These are phyloP conservation scores for Alloplasta piceator DNA, from an alignment of 2,888 invertebrate species.

Conservation along the genomic window DNA sequence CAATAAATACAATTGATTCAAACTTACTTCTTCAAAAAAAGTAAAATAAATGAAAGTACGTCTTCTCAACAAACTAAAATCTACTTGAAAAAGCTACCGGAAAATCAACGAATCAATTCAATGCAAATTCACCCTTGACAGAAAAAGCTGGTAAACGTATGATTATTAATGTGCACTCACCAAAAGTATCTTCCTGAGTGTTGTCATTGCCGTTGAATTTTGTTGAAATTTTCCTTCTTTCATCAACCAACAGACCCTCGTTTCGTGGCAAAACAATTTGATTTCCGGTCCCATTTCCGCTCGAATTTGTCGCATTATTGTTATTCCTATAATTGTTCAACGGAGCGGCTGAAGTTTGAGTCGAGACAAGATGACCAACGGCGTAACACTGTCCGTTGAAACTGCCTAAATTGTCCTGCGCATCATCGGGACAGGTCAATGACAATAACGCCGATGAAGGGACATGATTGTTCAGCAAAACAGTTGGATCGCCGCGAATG, in stretches of 20 bases:
- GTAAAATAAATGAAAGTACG: too few relatives aligned
- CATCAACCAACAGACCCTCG: conserved; percentile 75
- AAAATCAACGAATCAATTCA: too few relatives aligned
- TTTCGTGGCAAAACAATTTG: conserved; percentile 83
- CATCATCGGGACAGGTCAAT: conserved; percentile 69
- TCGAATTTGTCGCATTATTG: conserved; percentile 26
- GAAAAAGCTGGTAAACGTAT: too few relatives aligned
- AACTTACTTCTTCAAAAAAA: not conserved
- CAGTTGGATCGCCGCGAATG: conserved; percentile 80
- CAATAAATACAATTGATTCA: conserved; percentile 57
- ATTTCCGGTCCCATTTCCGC: conserved; percentile 72
- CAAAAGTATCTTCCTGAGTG: conserved; percentile 69
- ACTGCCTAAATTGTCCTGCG: conserved; percentile 68
- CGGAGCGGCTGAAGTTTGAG: conserved; percentile 63
- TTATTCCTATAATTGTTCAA: conserved; percentile 48
- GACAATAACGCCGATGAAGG: conserved; percentile 67
- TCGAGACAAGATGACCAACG: conserved; percentile 79
- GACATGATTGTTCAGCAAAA: conserved; percentile 65
- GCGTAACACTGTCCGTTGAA: conserved; percentile 72
- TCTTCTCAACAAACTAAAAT: too few relatives aligned
- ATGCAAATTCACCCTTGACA: too few relatives aligned
- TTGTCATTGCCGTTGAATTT: conserved; percentile 7
- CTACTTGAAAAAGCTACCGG: too few relatives aligned
- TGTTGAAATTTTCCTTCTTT: conserved; percentile 66
- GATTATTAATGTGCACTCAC: conserved; percentile 61